These are phyloP conservation scores for Gymnopithys bicolor DNA, from an alignment of 2,797 vertebrate species.

Conservation along the genomic window DNA sequence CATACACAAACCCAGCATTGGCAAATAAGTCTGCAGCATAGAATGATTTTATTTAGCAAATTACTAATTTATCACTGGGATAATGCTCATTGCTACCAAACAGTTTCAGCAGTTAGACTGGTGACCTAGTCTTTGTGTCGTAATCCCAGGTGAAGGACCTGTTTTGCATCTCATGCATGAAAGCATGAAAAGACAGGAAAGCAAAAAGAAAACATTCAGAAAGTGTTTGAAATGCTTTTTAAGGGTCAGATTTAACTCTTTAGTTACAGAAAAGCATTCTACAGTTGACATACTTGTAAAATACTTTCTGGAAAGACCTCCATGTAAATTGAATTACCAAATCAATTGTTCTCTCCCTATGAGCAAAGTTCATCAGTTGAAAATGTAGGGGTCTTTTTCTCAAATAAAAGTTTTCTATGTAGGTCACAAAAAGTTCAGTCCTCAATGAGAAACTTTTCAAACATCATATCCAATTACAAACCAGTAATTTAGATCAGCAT, in stretches of 20 bases:
- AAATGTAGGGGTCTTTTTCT: background rate
- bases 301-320: background rate
- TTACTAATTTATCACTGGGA: background rate
- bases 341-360: background rate
- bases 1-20: background rate
- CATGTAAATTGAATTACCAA: background rate
- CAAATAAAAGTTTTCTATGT: background rate
- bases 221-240: background rate
- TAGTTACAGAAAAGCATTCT: background rate
- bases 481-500: constrained; percentile 49
- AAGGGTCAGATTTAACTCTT: background rate
- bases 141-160: background rate
- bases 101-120: background rate
- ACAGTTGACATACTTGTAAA: background rate
- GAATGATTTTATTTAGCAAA: background rate
- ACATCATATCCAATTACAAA: constrained; percentile 23
- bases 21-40: background rate
- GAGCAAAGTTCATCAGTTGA: background rate
- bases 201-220: background rate
- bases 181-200: background rate
- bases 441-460: constrained; percentile 31
- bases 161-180: background rate
- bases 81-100: background rate
- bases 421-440: constrained; percentile 47
- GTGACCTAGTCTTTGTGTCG: background rate